Percentiles rank a stretch among this genome's conserved stretches.
phyloP scores from a whole-genome alignment of 2,888 invertebrate genomes.

The Holacanthella duospinosa region DNA sequence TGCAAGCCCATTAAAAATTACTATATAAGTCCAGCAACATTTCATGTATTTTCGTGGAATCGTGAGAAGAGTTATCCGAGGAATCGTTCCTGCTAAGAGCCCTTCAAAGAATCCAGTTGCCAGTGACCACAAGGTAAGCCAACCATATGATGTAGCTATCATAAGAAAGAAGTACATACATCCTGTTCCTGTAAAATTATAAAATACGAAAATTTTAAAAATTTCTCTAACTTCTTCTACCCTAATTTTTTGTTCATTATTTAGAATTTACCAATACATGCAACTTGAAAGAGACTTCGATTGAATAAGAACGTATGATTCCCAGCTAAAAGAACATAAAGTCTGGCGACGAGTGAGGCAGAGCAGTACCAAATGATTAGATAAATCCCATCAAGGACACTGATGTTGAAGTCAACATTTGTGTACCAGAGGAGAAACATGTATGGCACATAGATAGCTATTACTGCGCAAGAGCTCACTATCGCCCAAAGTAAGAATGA shows the following conservation, averaged over 20 bases:
- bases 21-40: conserved; percentile 16
- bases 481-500: conserved; percentile 26
- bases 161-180: conserved; percentile 13
- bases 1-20: conserved; percentile 13
- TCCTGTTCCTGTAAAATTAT: conserved; percentile 11
- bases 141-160: conserved; percentile 18
- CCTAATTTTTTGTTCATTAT: neutral
- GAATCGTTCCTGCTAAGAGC: conserved; percentile 12
- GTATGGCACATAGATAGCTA: conserved; percentile 24
- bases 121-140: conserved; percentile 18
- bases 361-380: conserved; percentile 15
- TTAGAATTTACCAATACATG: conserved; percentile 11
- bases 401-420: neutral
- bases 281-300: conserved; percentile 16
- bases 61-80: conserved; percentile 19
- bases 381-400: conserved; percentile 6
- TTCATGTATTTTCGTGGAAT: conserved; percentile 16
- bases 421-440: conserved; percentile 22
- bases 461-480: conserved; percentile 20
- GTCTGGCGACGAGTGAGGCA: conserved; percentile 13
- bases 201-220: neutral
- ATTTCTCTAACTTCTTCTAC: neutral
- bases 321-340: conserved; percentile 4
- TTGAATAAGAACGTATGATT: conserved; percentile 18
- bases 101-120: conserved; percentile 19